Base-by-base conservation (phyloP, 2,113 vertebrate genomes). In the Probosciger aterrimus region DNA sequence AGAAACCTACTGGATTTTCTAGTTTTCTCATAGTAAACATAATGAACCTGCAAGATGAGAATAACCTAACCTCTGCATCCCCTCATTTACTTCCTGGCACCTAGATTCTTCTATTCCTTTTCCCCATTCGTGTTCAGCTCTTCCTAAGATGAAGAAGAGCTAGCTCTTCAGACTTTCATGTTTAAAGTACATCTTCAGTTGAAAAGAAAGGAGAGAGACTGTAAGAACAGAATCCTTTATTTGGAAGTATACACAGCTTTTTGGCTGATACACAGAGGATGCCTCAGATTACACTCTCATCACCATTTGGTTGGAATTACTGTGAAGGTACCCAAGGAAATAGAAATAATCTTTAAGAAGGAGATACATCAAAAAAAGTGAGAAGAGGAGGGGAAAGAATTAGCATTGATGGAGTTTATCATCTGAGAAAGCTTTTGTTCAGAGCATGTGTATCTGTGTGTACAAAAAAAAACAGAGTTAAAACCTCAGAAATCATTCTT, bases 281-380 rank as follows among this genome's bases (percentile, higher is more conserved):
- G 46, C 55, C 64, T 83, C 43, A 80, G 68, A 46, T 88, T 82
- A 86, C 50, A 1, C 30, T 81, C 43, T 81, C 59, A 81, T 83
- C 81, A 90, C 16, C 47, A 52, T 92, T 92, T 95, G 43, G 55
- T 74, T 80, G 30, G 37, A 95, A 92, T 86, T 75, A 81, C 68
- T 86, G 64, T 57, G 68, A 94, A 93, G 33, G 47, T 68, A 95
- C 86, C 85, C 75, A 88, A 81, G 82, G 85, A 94, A 96, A 95
- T 95, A 33, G 73, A 96, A 95, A 81, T 83, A 92, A 84, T 41
- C 55, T 92, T 39, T 60, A 86, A 88, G 30, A 14, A 85, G 53
- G 19, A 86, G 62, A 88, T 1, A 62, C 44, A 52, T 52, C 62
- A 93, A 73, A 27, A 75, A 81, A 80, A 88, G 9, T 2, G 18